Conservation (phyloP, 2,888 invertebrate species). For the Apodemia duryi region DNA sequence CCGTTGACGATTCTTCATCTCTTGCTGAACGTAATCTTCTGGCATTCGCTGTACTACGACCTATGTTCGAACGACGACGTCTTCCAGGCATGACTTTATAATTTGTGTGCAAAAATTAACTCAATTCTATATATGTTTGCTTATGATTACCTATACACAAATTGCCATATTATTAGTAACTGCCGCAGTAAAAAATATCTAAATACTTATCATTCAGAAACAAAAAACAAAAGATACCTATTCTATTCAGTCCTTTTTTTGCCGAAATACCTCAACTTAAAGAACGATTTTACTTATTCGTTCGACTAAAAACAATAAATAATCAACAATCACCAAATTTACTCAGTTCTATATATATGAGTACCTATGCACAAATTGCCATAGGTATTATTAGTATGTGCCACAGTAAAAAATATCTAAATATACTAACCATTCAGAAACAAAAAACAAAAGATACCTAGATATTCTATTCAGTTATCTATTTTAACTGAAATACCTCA, state of each 20-base stretch:
- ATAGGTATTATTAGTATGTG: too few relatives aligned
- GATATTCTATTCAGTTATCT: too few relatives aligned
- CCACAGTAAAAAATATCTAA: too few relatives aligned
- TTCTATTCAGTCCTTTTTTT: conserved; percentile 1
- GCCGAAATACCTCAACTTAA: not conserved
- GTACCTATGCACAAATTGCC: too few relatives aligned
- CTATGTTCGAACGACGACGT: conserved; percentile 19
- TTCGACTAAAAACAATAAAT: not conserved
- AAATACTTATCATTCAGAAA: not conserved
- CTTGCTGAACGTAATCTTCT: conserved; percentile 30
- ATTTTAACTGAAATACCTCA: too few relatives aligned
- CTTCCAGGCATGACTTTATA: conserved; percentile 18
- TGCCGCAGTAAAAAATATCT: conserved; percentile 4
- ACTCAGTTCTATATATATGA: too few relatives aligned
- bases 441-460: too few relatives aligned
- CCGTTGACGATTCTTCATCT: conserved; percentile 23
- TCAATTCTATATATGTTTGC: conserved; percentile 15
- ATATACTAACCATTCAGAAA: too few relatives aligned
- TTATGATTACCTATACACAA: not conserved
- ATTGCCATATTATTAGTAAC: conserved; percentile 4
- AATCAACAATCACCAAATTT: too few relatives aligned
- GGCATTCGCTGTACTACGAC: conserved; percentile 27
- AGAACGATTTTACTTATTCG: not conserved
- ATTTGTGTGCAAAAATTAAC: conserved; percentile 17
- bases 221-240: conserved; percentile 8